Percentiles rank a stretch among this genome's conserved stretches.
phyloP scores from a whole-genome alignment of 1,140 invertebrate genomes.

The Asbolus verrucosus region DNA sequence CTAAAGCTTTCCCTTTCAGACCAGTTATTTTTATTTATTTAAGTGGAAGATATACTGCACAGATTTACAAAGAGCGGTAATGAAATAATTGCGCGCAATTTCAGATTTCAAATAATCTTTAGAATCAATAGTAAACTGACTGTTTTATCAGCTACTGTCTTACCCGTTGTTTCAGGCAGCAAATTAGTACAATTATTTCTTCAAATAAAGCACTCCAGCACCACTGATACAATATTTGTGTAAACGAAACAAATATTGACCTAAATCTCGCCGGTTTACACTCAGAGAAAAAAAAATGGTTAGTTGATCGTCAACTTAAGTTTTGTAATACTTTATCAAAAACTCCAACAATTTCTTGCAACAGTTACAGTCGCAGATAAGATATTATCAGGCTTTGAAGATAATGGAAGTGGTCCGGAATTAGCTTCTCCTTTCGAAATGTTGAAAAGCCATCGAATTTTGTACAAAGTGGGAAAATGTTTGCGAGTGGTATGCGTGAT shows the following conservation, averaged over 20 bases:
- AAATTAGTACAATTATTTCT: conserved; percentile 26
- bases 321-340: conserved; percentile 13
- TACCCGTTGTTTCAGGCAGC: not conserved
- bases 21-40: not conserved
- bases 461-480: no score
- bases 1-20: no score
- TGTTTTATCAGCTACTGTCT: conserved; percentile 6
- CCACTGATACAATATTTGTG: conserved; percentile 22
- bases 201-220: conserved; percentile 18
- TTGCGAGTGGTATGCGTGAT: no score
- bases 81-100: conserved; percentile 6
- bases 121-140: not conserved
- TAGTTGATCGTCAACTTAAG: not conserved
- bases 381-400: not conserved
- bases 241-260: conserved; percentile 33
- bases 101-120: not conserved
- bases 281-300: not conserved
- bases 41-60: not conserved
- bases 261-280: not conserved
- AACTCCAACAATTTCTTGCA: conserved; percentile 4
- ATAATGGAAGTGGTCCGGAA: not conserved
- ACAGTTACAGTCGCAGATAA: conserved; percentile 11
- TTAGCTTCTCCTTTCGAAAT: no score
- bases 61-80: conserved; percentile 10
- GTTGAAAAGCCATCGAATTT: no score